Conservation (phyloP, 2,888 invertebrate species). For the Caenorhabditis virilis region DNA sequence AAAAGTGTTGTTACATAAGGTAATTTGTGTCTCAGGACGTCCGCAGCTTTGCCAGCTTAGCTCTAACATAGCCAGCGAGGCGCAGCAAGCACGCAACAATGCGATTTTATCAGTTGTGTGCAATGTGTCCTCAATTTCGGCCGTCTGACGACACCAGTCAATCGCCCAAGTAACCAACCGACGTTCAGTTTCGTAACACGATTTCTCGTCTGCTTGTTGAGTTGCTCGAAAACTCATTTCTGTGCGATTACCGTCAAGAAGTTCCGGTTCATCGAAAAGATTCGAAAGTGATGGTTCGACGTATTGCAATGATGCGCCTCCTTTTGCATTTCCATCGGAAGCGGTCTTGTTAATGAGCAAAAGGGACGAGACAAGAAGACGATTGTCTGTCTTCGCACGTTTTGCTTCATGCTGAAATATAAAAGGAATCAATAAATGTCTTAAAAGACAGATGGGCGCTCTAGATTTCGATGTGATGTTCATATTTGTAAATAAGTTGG, state of each 20-base stretch:
- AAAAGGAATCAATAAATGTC: no score
- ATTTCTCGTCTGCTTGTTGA: conserved; percentile 38
- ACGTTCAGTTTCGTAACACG: conserved; percentile 48
- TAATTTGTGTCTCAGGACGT: conserved; percentile 17
- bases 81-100: conserved; percentile 51
- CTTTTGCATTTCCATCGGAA: conserved; percentile 43
- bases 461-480: no score
- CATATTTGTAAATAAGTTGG: no score
- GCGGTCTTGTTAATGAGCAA: conserved; percentile 49
- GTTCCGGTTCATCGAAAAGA: conserved; percentile 51
- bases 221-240: conserved; percentile 48
- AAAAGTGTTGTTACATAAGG: conserved; percentile 43
- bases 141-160: conserved; percentile 54
- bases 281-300: conserved; percentile 37
- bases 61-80: conserved; percentile 58
- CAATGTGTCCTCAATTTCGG: conserved; percentile 46
- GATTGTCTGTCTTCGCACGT: conserved; percentile 43
- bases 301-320: conserved; percentile 20
- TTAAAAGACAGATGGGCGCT: no score
- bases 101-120: conserved; percentile 44
- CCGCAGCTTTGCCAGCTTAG: conserved; percentile 23
- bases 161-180: conserved; percentile 56
- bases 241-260: conserved; percentile 57
- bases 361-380: conserved; percentile 44
- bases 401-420: conserved; percentile 37